Percentiles rank a stretch among this genome's conserved stretches.
Conservation (phyloP, 2,797 vertebrate species). For the Trichosurus vulpecula region DNA sequence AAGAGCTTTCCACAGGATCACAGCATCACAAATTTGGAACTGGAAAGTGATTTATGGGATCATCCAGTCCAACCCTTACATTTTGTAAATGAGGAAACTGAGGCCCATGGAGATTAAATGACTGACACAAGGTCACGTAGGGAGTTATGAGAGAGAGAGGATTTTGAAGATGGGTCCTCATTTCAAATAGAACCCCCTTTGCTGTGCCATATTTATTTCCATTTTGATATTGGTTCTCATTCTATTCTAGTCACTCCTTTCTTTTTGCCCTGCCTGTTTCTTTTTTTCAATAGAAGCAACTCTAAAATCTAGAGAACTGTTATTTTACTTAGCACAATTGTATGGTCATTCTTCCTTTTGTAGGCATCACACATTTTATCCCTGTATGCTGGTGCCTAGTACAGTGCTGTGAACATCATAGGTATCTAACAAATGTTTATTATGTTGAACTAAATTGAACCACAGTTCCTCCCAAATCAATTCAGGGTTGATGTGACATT, state of each 20-base stretch:
- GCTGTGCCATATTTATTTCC: neutral
- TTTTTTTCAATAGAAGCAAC: neutral
- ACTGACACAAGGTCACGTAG: neutral
- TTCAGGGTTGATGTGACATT: constrained; percentile 8
- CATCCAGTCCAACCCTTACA: neutral
- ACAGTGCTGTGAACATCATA: neutral
- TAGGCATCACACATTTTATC: neutral
- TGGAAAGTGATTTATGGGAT: neutral
- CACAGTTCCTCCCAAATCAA: neutral
- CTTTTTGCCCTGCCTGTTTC: neutral
- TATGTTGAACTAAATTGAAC: neutral
- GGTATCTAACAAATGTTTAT: neutral
- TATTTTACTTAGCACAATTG: neutral
- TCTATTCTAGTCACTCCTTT: neutral
- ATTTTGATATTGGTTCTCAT: neutral
- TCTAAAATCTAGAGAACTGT: neutral
- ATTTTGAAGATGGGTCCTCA: neutral
- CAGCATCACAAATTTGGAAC: neutral
- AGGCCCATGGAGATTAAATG: neutral
- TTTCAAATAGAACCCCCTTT: neutral
- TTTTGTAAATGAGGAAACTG: neutral
- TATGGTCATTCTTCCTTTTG: neutral
- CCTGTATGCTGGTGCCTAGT: neutral
- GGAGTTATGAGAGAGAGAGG: neutral
- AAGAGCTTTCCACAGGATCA: neutral